These are phyloP conservation scores for Drosophila mimetica DNA, from an alignment of 2,888 invertebrate species.

Conservation along the genomic window DNA sequence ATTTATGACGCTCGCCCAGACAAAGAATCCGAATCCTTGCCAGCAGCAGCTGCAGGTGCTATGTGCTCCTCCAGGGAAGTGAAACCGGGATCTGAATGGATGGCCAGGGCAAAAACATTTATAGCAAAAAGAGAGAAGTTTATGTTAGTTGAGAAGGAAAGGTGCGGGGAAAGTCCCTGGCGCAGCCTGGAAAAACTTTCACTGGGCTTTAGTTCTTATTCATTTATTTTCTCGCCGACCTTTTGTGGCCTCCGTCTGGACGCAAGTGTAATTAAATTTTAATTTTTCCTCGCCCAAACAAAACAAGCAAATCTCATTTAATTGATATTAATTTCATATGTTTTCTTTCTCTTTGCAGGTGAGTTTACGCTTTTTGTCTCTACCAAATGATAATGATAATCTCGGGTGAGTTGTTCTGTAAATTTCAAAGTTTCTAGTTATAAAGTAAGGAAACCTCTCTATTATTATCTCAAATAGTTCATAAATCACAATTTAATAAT, in stretches of 20 bases:
- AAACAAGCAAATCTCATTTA: conserved; percentile 51
- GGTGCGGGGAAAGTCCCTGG: conserved; percentile 25
- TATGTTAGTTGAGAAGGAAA: conserved; percentile 30
- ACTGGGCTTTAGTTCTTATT: conserved; percentile 52
- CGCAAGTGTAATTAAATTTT: conserved; percentile 64
- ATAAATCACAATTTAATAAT: conserved; percentile 1
- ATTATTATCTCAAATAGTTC: not conserved
- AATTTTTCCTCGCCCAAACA: conserved; percentile 46
- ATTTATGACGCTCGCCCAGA: conserved; percentile 70
- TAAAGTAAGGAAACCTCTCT: not conserved
- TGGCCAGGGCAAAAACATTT: conserved; percentile 24
- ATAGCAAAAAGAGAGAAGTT: conserved; percentile 23
- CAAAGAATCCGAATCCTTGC: conserved; percentile 45
- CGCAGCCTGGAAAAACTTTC: conserved; percentile 54
- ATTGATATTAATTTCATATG: conserved; percentile 67
- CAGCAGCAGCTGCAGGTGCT: conserved; percentile 43
- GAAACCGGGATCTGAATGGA: conserved; percentile 18
- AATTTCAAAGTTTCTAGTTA: too few relatives aligned
- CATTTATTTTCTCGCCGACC: conserved; percentile 40
- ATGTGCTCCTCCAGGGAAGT: conserved; percentile 45
- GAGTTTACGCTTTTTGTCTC: conserved; percentile 41
- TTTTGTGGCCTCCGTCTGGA: conserved; percentile 41
- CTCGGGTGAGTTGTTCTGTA: conserved; percentile 43
- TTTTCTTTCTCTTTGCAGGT: conserved; percentile 59
- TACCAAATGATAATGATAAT: not conserved